phyloP scores from a whole-genome alignment of 2,113 vertebrate genomes.

The Columba janthina region DNA sequence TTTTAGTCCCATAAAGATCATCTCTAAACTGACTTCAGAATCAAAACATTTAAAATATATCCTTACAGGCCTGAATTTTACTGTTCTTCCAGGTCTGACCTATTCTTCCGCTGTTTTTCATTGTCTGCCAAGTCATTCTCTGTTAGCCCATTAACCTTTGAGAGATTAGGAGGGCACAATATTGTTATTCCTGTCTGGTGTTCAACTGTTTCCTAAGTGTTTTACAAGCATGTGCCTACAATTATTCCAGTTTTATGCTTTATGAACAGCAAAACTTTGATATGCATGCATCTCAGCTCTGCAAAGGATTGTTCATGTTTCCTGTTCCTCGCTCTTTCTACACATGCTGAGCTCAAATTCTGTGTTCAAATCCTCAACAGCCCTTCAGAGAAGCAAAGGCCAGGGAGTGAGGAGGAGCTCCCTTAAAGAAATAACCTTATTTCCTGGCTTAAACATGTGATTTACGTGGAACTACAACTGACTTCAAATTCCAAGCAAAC shows the following conservation, averaged over 20 bases:
- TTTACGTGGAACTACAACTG: not conserved
- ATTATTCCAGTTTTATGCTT: not conserved
- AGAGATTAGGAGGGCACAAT: not conserved
- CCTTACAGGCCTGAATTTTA: not conserved
- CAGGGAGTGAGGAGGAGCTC: not conserved
- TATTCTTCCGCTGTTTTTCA: not conserved
- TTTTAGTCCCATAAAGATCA: not conserved
- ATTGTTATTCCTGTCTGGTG: not conserved
- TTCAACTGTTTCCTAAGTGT: not conserved
- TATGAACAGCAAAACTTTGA: not conserved
- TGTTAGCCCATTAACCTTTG: not conserved
- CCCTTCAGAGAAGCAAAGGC: not conserved
- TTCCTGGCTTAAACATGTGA: not conserved
- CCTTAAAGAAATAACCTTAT: not conserved
- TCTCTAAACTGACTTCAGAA: not conserved
- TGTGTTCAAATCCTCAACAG: not conserved
- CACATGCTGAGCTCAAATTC: not conserved
- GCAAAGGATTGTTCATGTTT: not conserved
- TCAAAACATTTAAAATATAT: not conserved
- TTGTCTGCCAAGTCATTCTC: not conserved
- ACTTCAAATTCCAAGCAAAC: constrained; percentile 11
- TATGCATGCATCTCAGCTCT: not conserved
- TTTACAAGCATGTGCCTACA: not conserved
- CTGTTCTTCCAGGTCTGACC: not conserved
- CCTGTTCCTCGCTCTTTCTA: not conserved